Conservation (phyloP, 2,113 vertebrate genomes). For the Balaenoptera acutorostrata region DNA sequence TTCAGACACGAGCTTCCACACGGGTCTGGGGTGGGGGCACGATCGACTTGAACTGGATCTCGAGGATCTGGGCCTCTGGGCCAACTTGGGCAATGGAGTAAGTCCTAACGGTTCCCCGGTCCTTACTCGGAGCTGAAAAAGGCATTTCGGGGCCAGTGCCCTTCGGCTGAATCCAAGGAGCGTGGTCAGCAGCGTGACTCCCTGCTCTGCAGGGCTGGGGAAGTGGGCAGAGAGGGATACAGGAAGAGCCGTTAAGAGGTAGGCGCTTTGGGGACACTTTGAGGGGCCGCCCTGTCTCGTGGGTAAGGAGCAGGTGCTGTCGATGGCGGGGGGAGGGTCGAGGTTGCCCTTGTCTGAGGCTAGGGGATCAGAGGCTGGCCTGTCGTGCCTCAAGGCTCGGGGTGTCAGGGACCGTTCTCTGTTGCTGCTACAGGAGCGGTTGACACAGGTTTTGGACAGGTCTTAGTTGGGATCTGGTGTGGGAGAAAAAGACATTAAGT, state of each 20-base stretch:
- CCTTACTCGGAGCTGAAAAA: neutral
- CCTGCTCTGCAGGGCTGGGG: neutral
- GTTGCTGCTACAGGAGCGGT: no score
- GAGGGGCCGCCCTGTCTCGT: neutral
- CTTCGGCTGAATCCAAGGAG: neutral
- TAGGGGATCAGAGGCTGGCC: neutral
- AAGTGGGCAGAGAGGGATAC: neutral
- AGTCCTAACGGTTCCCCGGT: neutral
- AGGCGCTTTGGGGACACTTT: neutral
- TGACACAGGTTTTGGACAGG: no score
- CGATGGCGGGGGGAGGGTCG: neutral
- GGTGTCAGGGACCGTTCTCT: neutral
- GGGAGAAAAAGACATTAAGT: neutral
- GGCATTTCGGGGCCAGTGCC: neutral
- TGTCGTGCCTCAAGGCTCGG: neutral
- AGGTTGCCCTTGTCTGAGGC: neutral
- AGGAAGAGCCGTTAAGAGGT: neutral
- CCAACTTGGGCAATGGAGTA: neutral
- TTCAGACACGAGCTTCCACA: neutral
- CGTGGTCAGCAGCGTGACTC: neutral
- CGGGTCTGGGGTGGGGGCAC: neutral
- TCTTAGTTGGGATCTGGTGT: neutral
- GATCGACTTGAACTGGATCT: neutral
- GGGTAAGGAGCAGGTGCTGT: neutral
- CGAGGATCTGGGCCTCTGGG: neutral